Conservation (phyloP, 2,113 vertebrate genomes). For the Vidua chalybeata region DNA sequence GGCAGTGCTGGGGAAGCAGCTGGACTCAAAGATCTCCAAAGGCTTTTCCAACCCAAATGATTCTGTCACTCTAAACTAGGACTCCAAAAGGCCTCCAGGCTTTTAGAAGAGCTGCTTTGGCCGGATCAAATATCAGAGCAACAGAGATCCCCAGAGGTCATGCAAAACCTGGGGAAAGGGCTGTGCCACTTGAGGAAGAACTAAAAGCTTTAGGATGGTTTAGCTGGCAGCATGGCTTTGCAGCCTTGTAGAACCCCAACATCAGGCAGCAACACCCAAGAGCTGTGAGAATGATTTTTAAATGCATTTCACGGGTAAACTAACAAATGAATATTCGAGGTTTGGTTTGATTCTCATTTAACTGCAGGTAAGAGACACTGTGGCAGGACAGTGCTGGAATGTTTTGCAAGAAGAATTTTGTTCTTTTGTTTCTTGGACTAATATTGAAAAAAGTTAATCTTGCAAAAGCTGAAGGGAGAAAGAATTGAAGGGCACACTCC, state of each 20-base stretch:
- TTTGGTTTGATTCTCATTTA: neutral
- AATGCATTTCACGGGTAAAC: neutral
- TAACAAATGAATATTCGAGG: neutral
- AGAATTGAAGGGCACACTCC: neutral
- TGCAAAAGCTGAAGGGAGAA: neutral
- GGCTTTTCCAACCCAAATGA: neutral
- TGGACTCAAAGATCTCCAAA: neutral
- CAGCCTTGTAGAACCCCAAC: neutral
- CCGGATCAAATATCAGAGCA: fast-evolving
- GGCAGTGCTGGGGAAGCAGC: neutral
- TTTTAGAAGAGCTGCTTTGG: neutral
- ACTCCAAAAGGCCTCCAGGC: neutral
- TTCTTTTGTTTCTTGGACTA: neutral
- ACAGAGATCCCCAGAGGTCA: neutral
- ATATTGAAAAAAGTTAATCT: neutral
- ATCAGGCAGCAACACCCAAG: neutral
- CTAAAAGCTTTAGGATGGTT: neutral
- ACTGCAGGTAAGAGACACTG: neutral
- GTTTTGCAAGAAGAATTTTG: neutral
- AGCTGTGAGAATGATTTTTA: neutral
- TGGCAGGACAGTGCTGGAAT: neutral
- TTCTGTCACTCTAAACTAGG: neutral
- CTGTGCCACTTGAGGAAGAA: neutral
- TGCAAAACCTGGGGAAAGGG: neutral
- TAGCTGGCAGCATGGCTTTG: neutral